These are phyloP conservation scores for Drosophila emarginata DNA, from an alignment of 2,888 invertebrate species.

Conservation along the genomic window DNA sequence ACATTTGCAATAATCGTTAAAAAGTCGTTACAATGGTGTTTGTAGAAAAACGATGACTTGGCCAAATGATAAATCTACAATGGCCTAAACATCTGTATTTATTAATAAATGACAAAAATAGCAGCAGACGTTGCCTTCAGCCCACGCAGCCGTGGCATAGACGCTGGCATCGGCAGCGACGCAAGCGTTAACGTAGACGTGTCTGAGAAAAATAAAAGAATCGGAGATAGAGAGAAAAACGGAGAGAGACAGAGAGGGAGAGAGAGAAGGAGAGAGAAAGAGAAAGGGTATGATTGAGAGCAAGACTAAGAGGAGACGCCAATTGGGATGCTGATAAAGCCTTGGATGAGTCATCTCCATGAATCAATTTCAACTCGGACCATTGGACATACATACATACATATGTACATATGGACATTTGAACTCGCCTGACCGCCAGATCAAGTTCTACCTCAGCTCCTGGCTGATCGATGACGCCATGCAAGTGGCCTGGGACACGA, in stretches of 20 bases:
- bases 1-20: conserved; percentile 73
- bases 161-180: background rate
- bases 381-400: conserved; percentile 5
- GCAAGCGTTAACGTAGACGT: conserved; percentile 1
- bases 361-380: conserved; percentile 62
- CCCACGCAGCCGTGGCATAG: conserved; percentile 44
- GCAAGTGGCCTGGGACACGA: background rate
- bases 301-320: conserved; percentile 12
- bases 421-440: conserved; percentile 60
- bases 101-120: conserved; percentile 56
- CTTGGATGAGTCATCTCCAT: conserved; percentile 53
- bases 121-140: conserved; percentile 56
- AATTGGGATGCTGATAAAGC: conserved; percentile 51
- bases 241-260: background rate
- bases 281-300: background rate
- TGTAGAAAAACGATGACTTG: conserved; percentile 63
- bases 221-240: conserved; percentile 3
- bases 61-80: conserved; percentile 53
- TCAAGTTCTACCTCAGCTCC: conserved; percentile 15
- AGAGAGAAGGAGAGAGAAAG: conserved; percentile 8
- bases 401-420: conserved; percentile 31
- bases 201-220: background rate
- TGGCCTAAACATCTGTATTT: conserved; percentile 50
- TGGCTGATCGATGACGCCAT: conserved; percentile 28
- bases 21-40: conserved; percentile 64